Percentiles rank a stretch among this genome's conserved stretches.
Evolutionary conservation across 2,113 vertebrate genomes (phyloP).

Genomic region (Lamprologus lemairii): DNA sequence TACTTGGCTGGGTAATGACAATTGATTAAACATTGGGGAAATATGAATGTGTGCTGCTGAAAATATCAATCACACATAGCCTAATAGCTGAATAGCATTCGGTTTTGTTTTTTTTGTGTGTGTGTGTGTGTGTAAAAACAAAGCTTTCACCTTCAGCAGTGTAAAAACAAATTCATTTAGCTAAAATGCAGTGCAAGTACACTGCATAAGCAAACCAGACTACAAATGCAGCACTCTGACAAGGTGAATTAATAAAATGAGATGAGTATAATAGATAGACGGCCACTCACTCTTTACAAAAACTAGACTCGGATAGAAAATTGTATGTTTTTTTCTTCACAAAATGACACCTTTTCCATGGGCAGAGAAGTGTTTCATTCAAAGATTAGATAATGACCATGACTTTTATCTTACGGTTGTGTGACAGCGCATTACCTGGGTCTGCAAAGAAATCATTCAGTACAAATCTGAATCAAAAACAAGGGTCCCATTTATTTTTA

Average conservation of each 20-base stretch:
- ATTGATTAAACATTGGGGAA: constrained; percentile 57
- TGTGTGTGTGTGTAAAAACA: background rate
- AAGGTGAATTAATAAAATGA: constrained; percentile 13
- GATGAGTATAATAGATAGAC: background rate
- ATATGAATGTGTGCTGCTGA: constrained; percentile 20
- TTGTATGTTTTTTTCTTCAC: background rate
- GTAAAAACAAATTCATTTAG: constrained; percentile 24
- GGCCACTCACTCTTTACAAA: background rate
- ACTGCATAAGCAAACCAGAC: background rate
- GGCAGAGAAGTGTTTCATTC: background rate
- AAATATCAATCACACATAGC: constrained; percentile 41
- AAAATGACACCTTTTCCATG: background rate
- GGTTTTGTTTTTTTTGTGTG: background rate
- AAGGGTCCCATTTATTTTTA: background rate
- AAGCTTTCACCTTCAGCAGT: constrained; percentile 2
- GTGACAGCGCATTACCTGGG: background rate
- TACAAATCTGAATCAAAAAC: background rate
- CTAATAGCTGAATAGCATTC: constrained; percentile 10
- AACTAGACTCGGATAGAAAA: background rate
- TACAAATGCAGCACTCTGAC: constrained; percentile 1
- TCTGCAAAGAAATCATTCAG: background rate
- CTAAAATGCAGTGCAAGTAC: background rate
- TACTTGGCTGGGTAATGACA: constrained; percentile 41
- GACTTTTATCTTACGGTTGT: background rate
- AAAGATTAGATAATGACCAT: background rate